Percentiles rank a stretch among this genome's conserved stretches.
Conservation (phyloP, 2,888 invertebrate genomes). For the Seira ritae region DNA sequence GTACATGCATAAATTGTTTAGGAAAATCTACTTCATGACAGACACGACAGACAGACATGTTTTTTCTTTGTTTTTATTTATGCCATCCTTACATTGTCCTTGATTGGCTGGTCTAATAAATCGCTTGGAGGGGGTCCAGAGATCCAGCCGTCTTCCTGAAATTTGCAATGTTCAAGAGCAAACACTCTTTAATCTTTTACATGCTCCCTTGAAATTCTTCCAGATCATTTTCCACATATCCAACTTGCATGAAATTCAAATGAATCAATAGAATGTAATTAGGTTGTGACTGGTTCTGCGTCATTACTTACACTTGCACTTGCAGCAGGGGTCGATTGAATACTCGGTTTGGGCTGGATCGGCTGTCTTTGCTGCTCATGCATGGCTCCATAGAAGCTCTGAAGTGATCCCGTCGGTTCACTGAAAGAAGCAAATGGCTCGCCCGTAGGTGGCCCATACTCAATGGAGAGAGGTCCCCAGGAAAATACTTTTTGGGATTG, state of each 20-base stretch:
- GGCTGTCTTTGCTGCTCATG: slow-evolving; percentile 16
- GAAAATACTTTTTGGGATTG: slow-evolving; percentile 31
- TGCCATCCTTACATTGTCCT: slow-evolving; percentile 38
- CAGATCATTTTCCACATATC: no score
- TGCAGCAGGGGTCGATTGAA: background rate
- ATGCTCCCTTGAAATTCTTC: no score
- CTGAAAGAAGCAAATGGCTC: slow-evolving; percentile 60
- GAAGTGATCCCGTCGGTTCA: slow-evolving; percentile 48
- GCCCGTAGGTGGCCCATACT: slow-evolving; percentile 68
- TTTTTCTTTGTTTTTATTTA: background rate
- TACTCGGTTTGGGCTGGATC: background rate
- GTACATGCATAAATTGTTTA: no score
- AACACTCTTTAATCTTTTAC: background rate
- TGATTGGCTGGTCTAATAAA: background rate
- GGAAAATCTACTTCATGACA: no score
- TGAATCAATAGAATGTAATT: no score
- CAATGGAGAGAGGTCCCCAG: slow-evolving; percentile 46
- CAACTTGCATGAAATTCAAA: no score
- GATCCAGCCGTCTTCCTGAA: slow-evolving; percentile 36
- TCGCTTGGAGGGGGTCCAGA: slow-evolving; percentile 43
- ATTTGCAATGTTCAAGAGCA: background rate
- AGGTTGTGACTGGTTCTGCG: no score
- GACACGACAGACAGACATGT: background rate
- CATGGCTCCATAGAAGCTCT: slow-evolving; percentile 36
- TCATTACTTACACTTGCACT: no score